Evolutionary conservation across 2,113 vertebrate genomes (phyloP).

Genomic region (Aplodontia rufa): DNA sequence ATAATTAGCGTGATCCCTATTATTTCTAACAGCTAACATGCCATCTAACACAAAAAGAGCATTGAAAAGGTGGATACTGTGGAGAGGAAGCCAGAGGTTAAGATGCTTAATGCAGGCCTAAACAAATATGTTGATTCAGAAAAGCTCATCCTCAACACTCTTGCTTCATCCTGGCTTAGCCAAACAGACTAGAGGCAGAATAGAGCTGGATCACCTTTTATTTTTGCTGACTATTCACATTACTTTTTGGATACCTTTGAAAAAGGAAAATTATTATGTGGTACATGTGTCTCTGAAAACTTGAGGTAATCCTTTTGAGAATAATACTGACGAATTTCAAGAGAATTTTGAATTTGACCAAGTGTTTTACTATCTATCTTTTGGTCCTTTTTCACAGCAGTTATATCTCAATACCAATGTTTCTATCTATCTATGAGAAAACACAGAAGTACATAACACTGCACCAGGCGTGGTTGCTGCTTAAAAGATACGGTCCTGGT

Average conservation of each 20-base stretch:
- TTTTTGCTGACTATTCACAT: neutral
- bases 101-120: neutral
- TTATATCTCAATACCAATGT: neutral
- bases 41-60: neutral
- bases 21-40: neutral
- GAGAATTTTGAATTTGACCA: slow-evolving; percentile 2
- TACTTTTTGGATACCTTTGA: slow-evolving; percentile 22
- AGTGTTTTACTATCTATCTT: neutral
- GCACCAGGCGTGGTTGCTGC: neutral
- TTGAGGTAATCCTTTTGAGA: slow-evolving; percentile 10
- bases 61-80: neutral
- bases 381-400: neutral
- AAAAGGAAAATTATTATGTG: neutral
- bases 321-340: neutral
- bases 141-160: neutral
- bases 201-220: neutral
- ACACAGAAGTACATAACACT: neutral
- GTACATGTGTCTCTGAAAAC: neutral
- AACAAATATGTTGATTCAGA: neutral
- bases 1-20: neutral
- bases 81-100: slow-evolving; percentile 12
- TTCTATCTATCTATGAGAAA: slow-evolving; percentile 2
- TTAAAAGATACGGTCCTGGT: neutral
- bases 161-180: slow-evolving; percentile 34
- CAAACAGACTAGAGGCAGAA: neutral